phyloP scores from a whole-genome alignment of 1,140 invertebrate species.

The Drosophila ohnishii region DNA sequence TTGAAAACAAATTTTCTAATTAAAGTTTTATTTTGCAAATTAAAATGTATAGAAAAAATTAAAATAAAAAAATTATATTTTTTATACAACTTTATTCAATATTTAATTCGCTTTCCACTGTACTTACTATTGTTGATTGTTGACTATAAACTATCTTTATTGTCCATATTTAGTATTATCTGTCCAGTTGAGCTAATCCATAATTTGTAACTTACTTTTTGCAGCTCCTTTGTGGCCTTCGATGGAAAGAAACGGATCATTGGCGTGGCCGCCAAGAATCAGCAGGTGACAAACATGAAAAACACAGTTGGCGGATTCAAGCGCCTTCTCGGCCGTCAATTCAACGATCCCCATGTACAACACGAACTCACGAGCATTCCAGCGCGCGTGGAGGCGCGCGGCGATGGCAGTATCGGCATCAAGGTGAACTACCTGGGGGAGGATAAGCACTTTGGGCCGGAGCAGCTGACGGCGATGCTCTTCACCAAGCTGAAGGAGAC shows the following conservation, averaged over 20 bases:
- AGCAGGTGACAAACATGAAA: conserved; percentile 98
- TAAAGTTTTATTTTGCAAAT: too few species aligned
- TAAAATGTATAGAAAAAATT: too few species aligned
- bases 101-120: background rate
- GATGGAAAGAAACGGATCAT: conserved; percentile 95
- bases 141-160: conserved; percentile 8
- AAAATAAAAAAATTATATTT: background rate
- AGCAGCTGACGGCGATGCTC: conserved; percentile 98
- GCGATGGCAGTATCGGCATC: conserved; percentile 90
- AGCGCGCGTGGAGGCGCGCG: conserved; percentile 88
- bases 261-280: conserved; percentile 98
- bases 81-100: background rate
- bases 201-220: conserved; percentile 50
- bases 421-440: conserved; percentile 94
- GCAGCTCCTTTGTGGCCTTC: conserved; percentile 97
- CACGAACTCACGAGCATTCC: conserved; percentile 90
- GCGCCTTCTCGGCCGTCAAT: conserved; percentile 93
- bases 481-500: conserved; percentile 98
- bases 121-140: background rate
- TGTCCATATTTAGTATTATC: conserved; percentile 11
- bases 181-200: background rate
- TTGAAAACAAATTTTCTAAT: too few species aligned
- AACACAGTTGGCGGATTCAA: conserved; percentile 98
- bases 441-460: conserved; percentile 93
- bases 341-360: conserved; percentile 93